Evolutionary conservation across 2,888 invertebrate species (phyloP).

Genomic region (Listrodromus nycthemerus): DNA sequence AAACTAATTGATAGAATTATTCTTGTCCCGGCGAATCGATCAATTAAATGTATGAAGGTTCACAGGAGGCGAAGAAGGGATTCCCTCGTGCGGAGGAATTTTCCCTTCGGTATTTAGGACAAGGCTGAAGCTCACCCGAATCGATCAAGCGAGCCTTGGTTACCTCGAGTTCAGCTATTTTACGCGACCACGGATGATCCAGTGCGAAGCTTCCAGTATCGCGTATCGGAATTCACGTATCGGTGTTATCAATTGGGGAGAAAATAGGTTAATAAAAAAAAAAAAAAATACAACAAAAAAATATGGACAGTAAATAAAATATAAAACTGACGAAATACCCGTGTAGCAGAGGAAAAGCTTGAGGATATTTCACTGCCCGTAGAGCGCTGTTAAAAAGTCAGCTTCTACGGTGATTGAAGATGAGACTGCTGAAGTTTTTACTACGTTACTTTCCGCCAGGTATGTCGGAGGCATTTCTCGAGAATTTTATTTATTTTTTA

Average conservation of each 20-base stretch:
- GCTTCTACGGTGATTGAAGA: conserved; percentile 77
- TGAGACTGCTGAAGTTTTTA: conserved; percentile 89
- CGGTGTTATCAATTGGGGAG: background rate
- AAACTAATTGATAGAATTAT: background rate
- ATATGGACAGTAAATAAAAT: background rate
- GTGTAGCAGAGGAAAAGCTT: background rate
- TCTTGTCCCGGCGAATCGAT: background rate
- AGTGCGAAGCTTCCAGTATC: conserved; percentile 24
- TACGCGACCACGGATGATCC: conserved; percentile 14
- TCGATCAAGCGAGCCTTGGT: conserved; percentile 76
- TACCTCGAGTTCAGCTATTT: conserved; percentile 65
- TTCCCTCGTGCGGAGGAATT: conserved; percentile 8
- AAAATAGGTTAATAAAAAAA: background rate
- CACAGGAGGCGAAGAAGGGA: background rate
- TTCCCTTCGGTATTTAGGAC: conserved; percentile 8
- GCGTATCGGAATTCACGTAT: conserved; percentile 40
- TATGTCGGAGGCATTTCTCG: conserved; percentile 73
- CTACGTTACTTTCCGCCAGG: conserved; percentile 91
- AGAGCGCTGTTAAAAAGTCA: background rate
- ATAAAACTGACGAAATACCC: conserved; percentile 1
- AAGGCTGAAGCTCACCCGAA: conserved; percentile 47
- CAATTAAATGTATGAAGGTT: conserved; percentile 7
- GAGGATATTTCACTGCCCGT: background rate
- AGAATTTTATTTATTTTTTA: conserved; percentile 1
- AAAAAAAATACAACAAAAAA: background rate